A percentile compares a stretch with the other conserved stretches of the same genome.
These are phyloP conservation scores for Lasioglossum baleicum DNA, from an alignment of 1,140 invertebrate species.

Conservation along the genomic window DNA sequence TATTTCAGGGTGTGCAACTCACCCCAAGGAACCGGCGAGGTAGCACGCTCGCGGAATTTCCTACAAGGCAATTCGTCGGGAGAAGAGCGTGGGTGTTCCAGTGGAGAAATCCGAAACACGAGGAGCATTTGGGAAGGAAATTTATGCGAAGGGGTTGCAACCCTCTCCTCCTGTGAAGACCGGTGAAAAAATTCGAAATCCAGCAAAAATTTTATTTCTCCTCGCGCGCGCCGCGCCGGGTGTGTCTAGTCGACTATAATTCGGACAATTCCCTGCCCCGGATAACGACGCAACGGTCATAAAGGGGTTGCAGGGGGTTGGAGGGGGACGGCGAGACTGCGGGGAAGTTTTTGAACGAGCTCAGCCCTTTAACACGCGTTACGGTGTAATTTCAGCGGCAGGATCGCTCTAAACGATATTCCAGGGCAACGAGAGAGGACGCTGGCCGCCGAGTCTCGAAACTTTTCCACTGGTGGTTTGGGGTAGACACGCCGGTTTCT, in stretches of 20 bases:
- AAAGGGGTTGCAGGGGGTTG: slow-evolving; percentile 5
- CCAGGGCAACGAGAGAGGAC: slow-evolving; percentile 58
- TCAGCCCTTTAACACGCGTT: slow-evolving; percentile 64
- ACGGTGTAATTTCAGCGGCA: slow-evolving; percentile 68
- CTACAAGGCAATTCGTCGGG: no score
- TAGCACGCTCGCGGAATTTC: no score
- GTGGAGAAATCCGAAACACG: no score
- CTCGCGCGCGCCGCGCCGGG: background rate
- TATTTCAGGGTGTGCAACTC: background rate
- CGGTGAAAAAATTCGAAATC: background rate
- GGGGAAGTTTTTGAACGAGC: slow-evolving; percentile 52
- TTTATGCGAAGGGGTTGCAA: background rate
- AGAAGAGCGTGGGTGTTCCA: no score
- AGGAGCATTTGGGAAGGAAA: no score
- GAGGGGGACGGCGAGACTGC: slow-evolving; percentile 41
- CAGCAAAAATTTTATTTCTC: background rate
- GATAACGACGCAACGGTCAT: slow-evolving; percentile 19
- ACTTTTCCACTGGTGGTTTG: slow-evolving; percentile 66
- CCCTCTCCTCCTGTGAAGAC: background rate
- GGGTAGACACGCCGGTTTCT: background rate
- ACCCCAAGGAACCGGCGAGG: no score
- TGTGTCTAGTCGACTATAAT: slow-evolving; percentile 18
- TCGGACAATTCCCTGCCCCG: background rate
- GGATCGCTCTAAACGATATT: slow-evolving; percentile 68
- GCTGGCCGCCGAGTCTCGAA: slow-evolving; percentile 72